phyloP scores from a whole-genome alignment of 2,888 invertebrate species.

The Volucella inflata region DNA sequence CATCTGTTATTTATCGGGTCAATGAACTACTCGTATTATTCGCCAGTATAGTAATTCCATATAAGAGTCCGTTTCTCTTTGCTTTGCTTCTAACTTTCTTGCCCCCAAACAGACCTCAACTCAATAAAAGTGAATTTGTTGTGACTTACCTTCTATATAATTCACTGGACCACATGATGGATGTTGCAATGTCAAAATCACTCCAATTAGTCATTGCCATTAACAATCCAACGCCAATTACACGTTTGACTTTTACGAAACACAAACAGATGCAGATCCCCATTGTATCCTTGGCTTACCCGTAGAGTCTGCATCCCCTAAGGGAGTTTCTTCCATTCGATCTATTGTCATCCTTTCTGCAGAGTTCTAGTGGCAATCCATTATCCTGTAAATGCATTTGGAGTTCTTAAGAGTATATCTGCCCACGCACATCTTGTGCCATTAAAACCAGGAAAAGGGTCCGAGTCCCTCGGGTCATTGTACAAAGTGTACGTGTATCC shows the following conservation, averaged over 20 bases:
- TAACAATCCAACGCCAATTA: constrained; percentile 63
- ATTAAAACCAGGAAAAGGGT: constrained; percentile 47
- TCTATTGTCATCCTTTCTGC: constrained; percentile 39
- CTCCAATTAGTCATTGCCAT: constrained; percentile 61
- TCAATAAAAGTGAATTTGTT: constrained; percentile 45
- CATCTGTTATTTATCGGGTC: too few relatives aligned
- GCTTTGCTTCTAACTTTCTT: not conserved
- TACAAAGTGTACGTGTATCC: not conserved
- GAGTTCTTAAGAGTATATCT: not conserved
- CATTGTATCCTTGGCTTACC: constrained; percentile 47
- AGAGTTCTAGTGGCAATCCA: constrained; percentile 22
- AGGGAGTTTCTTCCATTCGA: constrained; percentile 27
- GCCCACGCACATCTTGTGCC: constrained; percentile 36
- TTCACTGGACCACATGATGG: constrained; percentile 14
- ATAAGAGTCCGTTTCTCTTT: too few relatives aligned
- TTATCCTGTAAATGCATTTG: constrained; percentile 12
- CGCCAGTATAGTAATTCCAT: too few relatives aligned
- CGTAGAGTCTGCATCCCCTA: constrained; percentile 40
- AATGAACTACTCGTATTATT: too few relatives aligned
- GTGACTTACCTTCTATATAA: constrained; percentile 6
- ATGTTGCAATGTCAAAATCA: constrained; percentile 43
- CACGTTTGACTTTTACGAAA: constrained; percentile 3
- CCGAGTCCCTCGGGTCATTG: constrained; percentile 3
- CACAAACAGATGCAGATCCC: constrained; percentile 21
- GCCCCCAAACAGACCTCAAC: constrained; percentile 2